Conservation (phyloP, 2,797 vertebrate genomes). For the Chaetodon trifasciatus region DNA sequence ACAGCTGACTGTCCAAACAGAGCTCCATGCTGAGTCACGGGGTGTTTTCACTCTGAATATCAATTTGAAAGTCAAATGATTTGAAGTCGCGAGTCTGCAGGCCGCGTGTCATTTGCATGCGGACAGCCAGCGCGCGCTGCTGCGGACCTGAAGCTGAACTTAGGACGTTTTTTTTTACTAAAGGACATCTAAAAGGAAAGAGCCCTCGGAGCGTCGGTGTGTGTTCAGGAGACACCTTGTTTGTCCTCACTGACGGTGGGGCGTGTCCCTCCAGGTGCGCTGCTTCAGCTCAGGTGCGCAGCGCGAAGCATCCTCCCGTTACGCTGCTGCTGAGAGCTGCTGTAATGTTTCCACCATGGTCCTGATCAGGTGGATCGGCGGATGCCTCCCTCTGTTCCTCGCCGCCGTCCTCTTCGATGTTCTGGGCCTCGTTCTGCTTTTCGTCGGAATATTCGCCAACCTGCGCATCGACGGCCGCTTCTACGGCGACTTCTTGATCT, state of each 20-base stretch:
- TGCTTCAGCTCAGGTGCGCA: conserved; percentile 28
- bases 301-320: conserved; percentile 59
- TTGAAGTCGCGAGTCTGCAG: not conserved
- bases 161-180: too few relatives aligned
- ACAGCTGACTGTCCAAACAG: too few relatives aligned
- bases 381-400: conserved; percentile 73
- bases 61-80: conserved; percentile 58
- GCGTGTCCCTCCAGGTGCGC: conserved; percentile 48
- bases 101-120: conserved; percentile 27
- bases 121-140: not conserved
- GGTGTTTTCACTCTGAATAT: too few relatives aligned
- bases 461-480: conserved; percentile 71
- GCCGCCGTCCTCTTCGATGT: conserved; percentile 75
- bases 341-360: conserved; percentile 13
- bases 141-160: too few relatives aligned
- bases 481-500: conserved; percentile 88
- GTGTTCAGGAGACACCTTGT: conserved; percentile 16
- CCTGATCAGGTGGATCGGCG: conserved; percentile 56
- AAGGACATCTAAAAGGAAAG: not conserved
- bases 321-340: not conserved
- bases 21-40: not conserved
- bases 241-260: conserved; percentile 41
- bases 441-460: conserved; percentile 84
- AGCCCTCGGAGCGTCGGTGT: not conserved
- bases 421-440: conserved; percentile 76